These are phyloP conservation scores for Rhopilema esculentum DNA, from an alignment of 30 jellyfish, hydroid and myxozoan genomes.

Conservation along the genomic window DNA sequence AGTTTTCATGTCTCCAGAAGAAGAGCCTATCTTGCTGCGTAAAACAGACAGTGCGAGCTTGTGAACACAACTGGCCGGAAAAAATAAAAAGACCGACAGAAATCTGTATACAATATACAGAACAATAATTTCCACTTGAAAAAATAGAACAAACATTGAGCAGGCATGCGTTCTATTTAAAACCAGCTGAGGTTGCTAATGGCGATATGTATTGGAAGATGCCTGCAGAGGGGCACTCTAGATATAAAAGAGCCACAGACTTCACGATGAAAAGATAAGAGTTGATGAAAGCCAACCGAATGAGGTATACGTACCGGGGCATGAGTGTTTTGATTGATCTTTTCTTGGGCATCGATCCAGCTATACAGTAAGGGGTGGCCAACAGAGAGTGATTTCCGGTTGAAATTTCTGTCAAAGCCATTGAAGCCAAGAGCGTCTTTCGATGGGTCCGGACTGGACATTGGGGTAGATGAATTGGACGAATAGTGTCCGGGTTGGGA, in stretches of 20 bases:
- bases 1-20: background rate
- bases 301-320: constrained; percentile 42
- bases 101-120: background rate
- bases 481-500: constrained; percentile 27
- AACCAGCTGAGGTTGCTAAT: background rate
- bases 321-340: constrained; percentile 37
- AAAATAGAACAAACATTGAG: background rate
- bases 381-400: constrained; percentile 87
- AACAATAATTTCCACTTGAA: background rate
- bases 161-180: background rate
- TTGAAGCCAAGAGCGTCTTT: constrained; percentile 56
- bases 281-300: background rate
- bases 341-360: constrained; percentile 98
- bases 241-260: background rate
- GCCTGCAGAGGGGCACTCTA: background rate
- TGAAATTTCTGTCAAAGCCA: constrained; percentile 76
- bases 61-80: background rate
- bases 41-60: background rate
- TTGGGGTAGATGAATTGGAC: constrained; percentile 87
- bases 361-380: constrained; percentile 93
- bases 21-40: background rate
- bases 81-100: background rate
- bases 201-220: background rate
- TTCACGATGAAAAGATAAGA: background rate
- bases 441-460: constrained; percentile 94